phyloP scores from a whole-genome alignment of 2,888 invertebrate species.

The Pammene fasciana region DNA sequence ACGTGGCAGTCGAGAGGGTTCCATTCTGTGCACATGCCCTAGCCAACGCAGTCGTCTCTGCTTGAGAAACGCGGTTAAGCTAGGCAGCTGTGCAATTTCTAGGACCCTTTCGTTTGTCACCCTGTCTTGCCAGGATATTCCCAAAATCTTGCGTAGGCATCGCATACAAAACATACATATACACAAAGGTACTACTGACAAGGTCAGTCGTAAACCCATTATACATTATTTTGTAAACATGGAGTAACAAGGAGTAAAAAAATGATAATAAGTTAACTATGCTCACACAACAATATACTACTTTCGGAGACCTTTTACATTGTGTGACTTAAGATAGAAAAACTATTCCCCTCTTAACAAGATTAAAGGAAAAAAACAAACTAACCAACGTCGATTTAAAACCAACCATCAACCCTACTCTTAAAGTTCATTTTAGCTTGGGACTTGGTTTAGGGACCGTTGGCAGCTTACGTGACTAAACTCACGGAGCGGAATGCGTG shows the following conservation, averaged over 20 bases:
- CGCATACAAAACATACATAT: too few relatives aligned
- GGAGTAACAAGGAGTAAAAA: too few relatives aligned
- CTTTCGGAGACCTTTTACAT: neutral
- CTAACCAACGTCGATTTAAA: neutral
- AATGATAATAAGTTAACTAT: neutral
- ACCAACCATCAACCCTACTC: neutral
- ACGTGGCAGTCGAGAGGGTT: too few relatives aligned
- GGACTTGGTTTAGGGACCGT: neutral
- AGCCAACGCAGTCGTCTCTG: too few relatives aligned
- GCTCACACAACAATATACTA: neutral
- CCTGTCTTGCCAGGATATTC: too few relatives aligned
- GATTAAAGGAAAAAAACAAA: slow-evolving; percentile 11
- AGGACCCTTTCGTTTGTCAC: too few relatives aligned
- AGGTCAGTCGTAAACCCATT: neutral
- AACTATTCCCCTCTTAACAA: slow-evolving; percentile 21
- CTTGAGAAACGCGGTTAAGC: too few relatives aligned
- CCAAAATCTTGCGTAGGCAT: too few relatives aligned
- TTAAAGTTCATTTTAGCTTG: slow-evolving; percentile 1
- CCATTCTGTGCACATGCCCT: too few relatives aligned
- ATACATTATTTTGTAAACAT: neutral
- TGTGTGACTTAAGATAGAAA: slow-evolving; percentile 3
- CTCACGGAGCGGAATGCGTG: slow-evolving; percentile 28
- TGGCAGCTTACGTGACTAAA: slow-evolving; percentile 38
- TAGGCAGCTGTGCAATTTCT: too few relatives aligned
- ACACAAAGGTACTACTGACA: neutral